These are phyloP conservation scores for Maconellicoccus hirsutus DNA, from an alignment of 1,140 invertebrate genomes.

Conservation along the genomic window DNA sequence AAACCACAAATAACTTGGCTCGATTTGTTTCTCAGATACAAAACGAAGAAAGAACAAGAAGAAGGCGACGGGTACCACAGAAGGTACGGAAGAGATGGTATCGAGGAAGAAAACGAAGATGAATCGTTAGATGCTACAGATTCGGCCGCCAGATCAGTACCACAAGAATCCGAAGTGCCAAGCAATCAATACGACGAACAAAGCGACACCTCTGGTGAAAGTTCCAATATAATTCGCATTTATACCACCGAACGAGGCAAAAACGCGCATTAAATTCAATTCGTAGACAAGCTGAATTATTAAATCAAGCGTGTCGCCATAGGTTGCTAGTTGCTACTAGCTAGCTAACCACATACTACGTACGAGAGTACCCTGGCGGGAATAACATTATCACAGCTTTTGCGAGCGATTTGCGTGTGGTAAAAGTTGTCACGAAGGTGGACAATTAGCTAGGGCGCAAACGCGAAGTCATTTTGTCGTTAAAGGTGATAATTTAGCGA, in stretches of 20 bases:
- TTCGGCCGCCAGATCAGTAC: background rate
- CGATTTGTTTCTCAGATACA: background rate
- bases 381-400: too few relatives aligned
- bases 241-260: background rate
- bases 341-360: too few relatives aligned
- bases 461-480: too few relatives aligned
- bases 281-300: too few relatives aligned
- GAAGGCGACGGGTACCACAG: background rate
- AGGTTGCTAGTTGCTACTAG: too few relatives aligned
- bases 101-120: background rate
- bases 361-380: too few relatives aligned
- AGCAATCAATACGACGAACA: slow-evolving; percentile 4
- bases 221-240: slow-evolving; percentile 7
- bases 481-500: too few relatives aligned
- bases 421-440: too few relatives aligned
- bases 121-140: background rate
- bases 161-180: background rate
- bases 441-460: too few relatives aligned
- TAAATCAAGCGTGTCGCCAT: too few relatives aligned
- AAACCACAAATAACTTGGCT: too few relatives aligned
- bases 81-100: slow-evolving; percentile 17
- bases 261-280: slow-evolving; percentile 19
- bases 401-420: too few relatives aligned
- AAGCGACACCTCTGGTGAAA: background rate
- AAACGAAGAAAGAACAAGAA: background rate